Evolutionary conservation across 1,140 invertebrate genomes (phyloP).

Genomic region (Pogonognathellus flavescens): DNA sequence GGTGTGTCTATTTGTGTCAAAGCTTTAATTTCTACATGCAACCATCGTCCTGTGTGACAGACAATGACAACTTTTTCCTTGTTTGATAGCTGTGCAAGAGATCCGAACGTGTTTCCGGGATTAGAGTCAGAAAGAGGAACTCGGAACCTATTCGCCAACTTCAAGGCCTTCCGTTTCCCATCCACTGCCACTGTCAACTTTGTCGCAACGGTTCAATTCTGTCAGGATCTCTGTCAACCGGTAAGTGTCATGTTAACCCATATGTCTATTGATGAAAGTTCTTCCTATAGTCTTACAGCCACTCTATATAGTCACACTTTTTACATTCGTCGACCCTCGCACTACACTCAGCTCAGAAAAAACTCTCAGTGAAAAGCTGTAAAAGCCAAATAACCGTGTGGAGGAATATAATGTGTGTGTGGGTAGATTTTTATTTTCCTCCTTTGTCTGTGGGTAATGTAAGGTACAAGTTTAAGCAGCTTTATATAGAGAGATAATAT

Average conservation of each 20-base stretch:
- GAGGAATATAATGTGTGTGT: too few relatives aligned
- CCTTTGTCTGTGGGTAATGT: too few relatives aligned
- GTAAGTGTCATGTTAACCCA: slow-evolving; percentile 66
- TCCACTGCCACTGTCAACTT: slow-evolving; percentile 74
- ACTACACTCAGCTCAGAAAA: too few relatives aligned
- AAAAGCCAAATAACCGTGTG: too few relatives aligned
- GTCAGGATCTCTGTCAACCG: slow-evolving; percentile 72
- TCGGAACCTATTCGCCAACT: slow-evolving; percentile 71
- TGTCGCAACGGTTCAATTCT: slow-evolving; percentile 74
- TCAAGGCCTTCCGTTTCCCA: slow-evolving; percentile 74
- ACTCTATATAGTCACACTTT: background rate
- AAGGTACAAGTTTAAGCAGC: too few relatives aligned
- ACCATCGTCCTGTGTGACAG: too few relatives aligned
- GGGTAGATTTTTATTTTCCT: too few relatives aligned
- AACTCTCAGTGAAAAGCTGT: too few relatives aligned
- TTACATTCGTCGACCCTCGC: too few relatives aligned
- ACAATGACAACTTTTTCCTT: slow-evolving; percentile 31
- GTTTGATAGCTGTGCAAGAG: slow-evolving; percentile 71
- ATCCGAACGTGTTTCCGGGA: slow-evolving; percentile 72
- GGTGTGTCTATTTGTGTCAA: too few relatives aligned
- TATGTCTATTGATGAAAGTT: background rate
- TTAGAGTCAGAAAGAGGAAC: slow-evolving; percentile 70
- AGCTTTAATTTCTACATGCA: background rate
- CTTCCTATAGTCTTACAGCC: too few relatives aligned
- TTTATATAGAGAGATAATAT: too few relatives aligned